Percentiles rank a stretch among this genome's conserved stretches.
phyloP scores from a whole-genome alignment of 1,140 invertebrate genomes.

The Pseudoatta argentina region DNA sequence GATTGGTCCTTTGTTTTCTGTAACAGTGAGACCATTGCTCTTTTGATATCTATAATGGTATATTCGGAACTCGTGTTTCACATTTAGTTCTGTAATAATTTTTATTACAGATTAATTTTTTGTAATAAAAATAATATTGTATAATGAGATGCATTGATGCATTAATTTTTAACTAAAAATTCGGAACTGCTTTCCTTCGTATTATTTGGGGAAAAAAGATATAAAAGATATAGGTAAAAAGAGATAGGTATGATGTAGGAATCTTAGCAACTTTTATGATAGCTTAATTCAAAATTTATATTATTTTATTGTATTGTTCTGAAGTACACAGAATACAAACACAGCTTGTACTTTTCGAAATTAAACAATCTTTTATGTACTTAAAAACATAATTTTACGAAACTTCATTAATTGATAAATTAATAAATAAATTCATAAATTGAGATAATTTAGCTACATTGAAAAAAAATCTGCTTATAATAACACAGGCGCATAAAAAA shows the following conservation, averaged over 20 bases:
- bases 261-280: not conserved
- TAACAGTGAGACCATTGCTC: too few species aligned
- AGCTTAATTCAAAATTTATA: not conserved
- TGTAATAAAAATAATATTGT: not conserved
- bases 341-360: not conserved
- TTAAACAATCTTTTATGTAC: not conserved
- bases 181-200: not conserved
- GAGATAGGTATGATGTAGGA: not conserved
- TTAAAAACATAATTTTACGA: not conserved
- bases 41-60: too few species aligned
- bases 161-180: constrained; percentile 14
- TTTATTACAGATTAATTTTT: not conserved
- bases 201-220: not conserved
- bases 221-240: too few species aligned
- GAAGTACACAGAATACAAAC: not conserved
- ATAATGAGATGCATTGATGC: not conserved
- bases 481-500: too few species aligned
- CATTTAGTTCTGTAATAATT: not conserved
- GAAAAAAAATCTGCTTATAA: too few species aligned
- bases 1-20: too few species aligned
- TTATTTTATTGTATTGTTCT: not conserved
- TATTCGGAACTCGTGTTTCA: not conserved
- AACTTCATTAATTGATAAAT: too few species aligned
- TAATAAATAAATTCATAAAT: too few species aligned
- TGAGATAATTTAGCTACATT: not conserved